Evolutionary conservation across 2,888 invertebrate genomes (phyloP).

Genomic region (Cynaeus angustus): DNA sequence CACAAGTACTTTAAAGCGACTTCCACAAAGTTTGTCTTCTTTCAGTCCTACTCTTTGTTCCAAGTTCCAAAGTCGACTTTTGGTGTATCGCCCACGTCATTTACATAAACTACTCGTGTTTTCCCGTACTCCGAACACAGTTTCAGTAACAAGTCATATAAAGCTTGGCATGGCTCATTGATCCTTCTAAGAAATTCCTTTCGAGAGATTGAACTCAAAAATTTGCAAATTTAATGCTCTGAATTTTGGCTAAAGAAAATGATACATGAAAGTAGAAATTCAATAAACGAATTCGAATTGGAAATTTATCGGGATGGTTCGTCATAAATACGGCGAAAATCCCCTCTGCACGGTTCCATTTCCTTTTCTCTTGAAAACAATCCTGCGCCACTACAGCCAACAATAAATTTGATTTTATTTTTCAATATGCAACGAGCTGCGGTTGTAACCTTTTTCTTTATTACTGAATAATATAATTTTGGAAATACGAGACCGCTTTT

Average conservation of each 20-base stretch:
- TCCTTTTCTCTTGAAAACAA: slow-evolving; percentile 42
- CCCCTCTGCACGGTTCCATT: slow-evolving; percentile 32
- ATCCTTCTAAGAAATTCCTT: slow-evolving; percentile 30
- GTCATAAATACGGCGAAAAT: slow-evolving; percentile 53
- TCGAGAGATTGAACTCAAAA: slow-evolving; percentile 45
- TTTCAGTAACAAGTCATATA: slow-evolving; percentile 31
- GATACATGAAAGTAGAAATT: slow-evolving; percentile 50
- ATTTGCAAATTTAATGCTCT: slow-evolving; percentile 43
- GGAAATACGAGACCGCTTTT: slow-evolving; percentile 24
- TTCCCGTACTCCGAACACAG: slow-evolving; percentile 6
- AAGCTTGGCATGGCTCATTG: slow-evolving; percentile 34
- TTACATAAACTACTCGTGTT: slow-evolving; percentile 22
- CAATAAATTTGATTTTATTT: slow-evolving; percentile 59
- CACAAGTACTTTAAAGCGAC: not conserved
- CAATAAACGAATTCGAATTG: slow-evolving; percentile 56
- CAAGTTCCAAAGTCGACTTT: slow-evolving; percentile 14
- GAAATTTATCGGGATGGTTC: slow-evolving; percentile 56
- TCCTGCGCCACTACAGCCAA: slow-evolving; percentile 44
- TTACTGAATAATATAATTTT: slow-evolving; percentile 39
- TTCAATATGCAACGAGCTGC: slow-evolving; percentile 56
- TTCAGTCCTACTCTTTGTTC: not conserved
- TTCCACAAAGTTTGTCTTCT: not conserved
- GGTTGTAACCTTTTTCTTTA: slow-evolving; percentile 44
- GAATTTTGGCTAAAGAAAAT: slow-evolving; percentile 41
- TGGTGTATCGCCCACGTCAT: slow-evolving; percentile 17